These are phyloP conservation scores for Melieria picta DNA, from an alignment of 2,888 invertebrate species.

Conservation along the genomic window DNA sequence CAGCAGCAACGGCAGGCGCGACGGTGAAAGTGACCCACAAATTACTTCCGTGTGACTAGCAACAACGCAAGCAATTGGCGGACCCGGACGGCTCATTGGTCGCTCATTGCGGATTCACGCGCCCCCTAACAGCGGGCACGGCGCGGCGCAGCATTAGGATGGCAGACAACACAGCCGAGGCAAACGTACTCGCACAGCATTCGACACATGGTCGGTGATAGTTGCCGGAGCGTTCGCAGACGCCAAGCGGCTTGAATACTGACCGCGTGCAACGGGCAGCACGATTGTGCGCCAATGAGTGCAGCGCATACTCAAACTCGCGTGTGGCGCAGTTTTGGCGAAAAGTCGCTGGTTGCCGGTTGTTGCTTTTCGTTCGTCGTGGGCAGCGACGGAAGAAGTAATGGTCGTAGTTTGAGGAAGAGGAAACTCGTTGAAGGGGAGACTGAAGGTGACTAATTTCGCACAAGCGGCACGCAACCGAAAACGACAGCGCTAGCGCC, in stretches of 20 bases:
- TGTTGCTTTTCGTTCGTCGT: too few relatives aligned
- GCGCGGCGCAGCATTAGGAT: constrained; percentile 4
- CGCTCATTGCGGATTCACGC: too few relatives aligned
- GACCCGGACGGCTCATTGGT: too few relatives aligned
- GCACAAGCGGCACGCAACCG: constrained; percentile 35
- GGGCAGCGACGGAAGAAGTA: not conserved
- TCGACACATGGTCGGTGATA: not conserved
- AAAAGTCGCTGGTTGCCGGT: too few relatives aligned
- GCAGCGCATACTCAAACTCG: not conserved
- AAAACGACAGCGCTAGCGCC: constrained; percentile 43
- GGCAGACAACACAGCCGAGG: not conserved
- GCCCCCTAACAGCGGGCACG: constrained; percentile 15
- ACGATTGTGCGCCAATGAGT: not conserved
- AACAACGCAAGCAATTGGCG: constrained; percentile 31
- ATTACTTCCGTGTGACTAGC: constrained; percentile 55
- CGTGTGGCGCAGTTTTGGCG: not conserved
- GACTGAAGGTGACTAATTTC: not conserved
- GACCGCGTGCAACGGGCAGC: not conserved
- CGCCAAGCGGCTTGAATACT: not conserved
- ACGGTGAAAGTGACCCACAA: constrained; percentile 65
- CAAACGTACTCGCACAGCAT: not conserved
- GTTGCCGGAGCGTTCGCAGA: not conserved
- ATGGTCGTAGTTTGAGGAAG: not conserved
- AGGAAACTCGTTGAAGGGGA: not conserved
- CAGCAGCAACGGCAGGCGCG: constrained; percentile 20